phyloP scores from a whole-genome alignment of 2,797 vertebrate species.

The Anguilla marmorata region DNA sequence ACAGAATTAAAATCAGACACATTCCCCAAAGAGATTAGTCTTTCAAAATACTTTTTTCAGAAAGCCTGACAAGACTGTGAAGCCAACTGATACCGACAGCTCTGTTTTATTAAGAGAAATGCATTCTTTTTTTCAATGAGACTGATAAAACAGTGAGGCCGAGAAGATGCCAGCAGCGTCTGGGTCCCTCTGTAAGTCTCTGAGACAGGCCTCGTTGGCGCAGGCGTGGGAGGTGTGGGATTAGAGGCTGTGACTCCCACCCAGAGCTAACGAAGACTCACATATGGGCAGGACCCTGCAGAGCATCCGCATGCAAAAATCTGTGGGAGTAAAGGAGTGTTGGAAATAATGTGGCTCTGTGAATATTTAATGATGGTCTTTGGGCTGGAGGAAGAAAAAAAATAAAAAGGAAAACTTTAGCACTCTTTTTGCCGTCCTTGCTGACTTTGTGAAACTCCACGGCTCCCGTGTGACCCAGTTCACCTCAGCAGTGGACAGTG shows the following conservation, averaged over 20 bases:
- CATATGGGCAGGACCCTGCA: constrained; percentile 39
- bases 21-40: not conserved
- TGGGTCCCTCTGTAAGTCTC: not conserved
- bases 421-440: not conserved
- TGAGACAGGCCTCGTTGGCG: not conserved
- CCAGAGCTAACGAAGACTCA: constrained; percentile 30
- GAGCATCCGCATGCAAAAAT: not conserved
- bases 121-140: not conserved
- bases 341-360: not conserved
- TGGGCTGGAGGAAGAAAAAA: not conserved
- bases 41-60: not conserved
- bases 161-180: not conserved
- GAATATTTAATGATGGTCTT: constrained; percentile 29
- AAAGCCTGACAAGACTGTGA: not conserved
- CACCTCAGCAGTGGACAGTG: not conserved
- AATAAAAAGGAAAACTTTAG: not conserved
- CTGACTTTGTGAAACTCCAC: not conserved
- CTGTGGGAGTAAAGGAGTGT: not conserved
- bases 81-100: not conserved
- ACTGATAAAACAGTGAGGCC: not conserved
- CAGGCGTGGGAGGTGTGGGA: not conserved
- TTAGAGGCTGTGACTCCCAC: not conserved
- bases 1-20: constrained; percentile 5
- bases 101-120: not conserved
- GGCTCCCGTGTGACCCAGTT: not conserved